Conservation (phyloP, 2,797 vertebrate genomes). For the Myotis findleyi region DNA sequence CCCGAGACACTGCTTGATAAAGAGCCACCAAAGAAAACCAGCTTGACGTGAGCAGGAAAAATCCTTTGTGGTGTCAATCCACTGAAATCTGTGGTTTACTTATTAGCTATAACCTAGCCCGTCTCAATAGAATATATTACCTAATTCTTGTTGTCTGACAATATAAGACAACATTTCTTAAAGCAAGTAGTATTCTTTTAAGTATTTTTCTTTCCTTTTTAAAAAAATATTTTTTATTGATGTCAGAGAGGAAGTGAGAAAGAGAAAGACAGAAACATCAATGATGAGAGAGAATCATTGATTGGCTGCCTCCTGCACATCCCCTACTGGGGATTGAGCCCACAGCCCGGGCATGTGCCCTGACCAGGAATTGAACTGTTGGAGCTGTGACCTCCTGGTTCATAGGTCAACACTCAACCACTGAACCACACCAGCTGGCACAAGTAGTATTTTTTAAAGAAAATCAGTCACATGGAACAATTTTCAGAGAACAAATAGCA, state of each 20-base stretch:
- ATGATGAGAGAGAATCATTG: too few species aligned
- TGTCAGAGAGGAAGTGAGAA: too few species aligned
- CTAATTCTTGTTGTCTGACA: background rate
- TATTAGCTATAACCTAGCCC: background rate
- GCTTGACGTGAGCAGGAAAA: background rate
- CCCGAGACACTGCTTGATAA: background rate
- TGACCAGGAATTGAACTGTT: too few species aligned
- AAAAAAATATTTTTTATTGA: too few species aligned
- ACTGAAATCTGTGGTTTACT: background rate
- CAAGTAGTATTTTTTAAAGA: background rate
- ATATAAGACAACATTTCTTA: background rate
- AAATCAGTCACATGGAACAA: background rate
- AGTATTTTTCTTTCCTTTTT: background rate
- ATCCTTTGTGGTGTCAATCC: background rate
- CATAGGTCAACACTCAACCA: too few species aligned
- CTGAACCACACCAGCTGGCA: too few species aligned
- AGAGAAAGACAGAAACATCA: too few species aligned
- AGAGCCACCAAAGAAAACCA: background rate
- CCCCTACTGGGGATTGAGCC: too few species aligned
- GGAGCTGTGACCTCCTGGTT: too few species aligned
- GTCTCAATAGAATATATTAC: background rate
- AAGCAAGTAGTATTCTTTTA: background rate
- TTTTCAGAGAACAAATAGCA: background rate
- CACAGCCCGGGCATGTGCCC: too few species aligned
- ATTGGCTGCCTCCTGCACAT: too few species aligned